A percentile compares a stretch with the other conserved stretches of the same genome.
These are phyloP conservation scores for Pelusios castaneus DNA, from an alignment of 2,113 vertebrate species.

Conservation along the genomic window DNA sequence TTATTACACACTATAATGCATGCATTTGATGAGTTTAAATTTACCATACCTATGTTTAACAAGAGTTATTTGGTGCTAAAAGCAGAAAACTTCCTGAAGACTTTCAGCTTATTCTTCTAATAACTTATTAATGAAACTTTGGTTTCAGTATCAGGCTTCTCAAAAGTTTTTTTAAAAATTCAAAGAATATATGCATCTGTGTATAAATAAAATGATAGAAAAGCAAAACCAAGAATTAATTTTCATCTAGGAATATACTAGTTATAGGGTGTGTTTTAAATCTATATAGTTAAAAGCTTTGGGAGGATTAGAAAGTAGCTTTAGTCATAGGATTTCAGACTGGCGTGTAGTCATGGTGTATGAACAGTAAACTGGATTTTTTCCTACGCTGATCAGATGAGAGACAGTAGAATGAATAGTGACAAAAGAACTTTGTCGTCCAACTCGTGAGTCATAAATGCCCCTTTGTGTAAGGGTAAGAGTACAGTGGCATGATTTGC, in stretches of 20 bases:
- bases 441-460: constrained; percentile 50
- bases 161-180: neutral
- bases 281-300: constrained; percentile 71
- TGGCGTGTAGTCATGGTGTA: constrained; percentile 43
- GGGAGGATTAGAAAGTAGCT: constrained; percentile 42
- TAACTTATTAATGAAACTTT: constrained; percentile 29
- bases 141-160: neutral
- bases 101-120: neutral
- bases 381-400: constrained; percentile 48
- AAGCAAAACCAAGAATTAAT: constrained; percentile 45
- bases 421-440: constrained; percentile 17
- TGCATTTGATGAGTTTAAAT: neutral
- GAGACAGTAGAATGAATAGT: neutral
- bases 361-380: constrained; percentile 50
- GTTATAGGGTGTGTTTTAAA: constrained; percentile 55
- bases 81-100: neutral
- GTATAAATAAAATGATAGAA: too few species aligned
- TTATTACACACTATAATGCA: neutral
- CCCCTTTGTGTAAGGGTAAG: neutral
- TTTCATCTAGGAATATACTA: constrained; percentile 44
- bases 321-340: constrained; percentile 62
- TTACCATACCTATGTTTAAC: neutral
- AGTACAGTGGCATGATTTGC: constrained; percentile 1
- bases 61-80: neutral
- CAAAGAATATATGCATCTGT: neutral